Evolutionary conservation across 2,113 vertebrate genomes (phyloP).

Genomic region (Parus major): DNA sequence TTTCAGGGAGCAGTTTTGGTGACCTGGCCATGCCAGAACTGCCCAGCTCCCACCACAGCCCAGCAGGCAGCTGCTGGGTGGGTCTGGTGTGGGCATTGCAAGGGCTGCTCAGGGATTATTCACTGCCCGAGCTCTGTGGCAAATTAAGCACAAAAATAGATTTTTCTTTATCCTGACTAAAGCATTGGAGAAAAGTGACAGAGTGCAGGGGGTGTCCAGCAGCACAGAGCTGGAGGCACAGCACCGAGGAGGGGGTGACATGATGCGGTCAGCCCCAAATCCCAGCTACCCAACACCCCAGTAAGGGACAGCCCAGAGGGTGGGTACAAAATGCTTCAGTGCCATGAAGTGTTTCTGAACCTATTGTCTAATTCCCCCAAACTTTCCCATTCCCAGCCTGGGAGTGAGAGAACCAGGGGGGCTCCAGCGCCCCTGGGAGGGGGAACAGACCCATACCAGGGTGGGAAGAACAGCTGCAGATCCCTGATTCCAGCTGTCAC

Average conservation of each 20-base stretch:
- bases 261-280: background rate
- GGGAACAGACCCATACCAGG: rapidly evolving
- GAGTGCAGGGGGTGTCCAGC: background rate
- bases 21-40: rapidly evolving
- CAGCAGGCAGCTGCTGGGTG: rapidly evolving
- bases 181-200: rapidly evolving
- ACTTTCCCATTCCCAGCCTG: background rate
- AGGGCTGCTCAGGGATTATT: background rate
- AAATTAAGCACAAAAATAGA: background rate
- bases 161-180: background rate
- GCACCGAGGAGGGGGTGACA: rapidly evolving
- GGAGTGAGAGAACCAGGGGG: background rate
- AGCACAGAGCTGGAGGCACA: background rate
- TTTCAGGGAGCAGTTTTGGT: rapidly evolving
- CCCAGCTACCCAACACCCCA: rapidly evolving
- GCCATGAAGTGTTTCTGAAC: background rate
- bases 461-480: background rate
- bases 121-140: rapidly evolving
- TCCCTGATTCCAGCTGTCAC: background rate
- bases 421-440: background rate
- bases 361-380: rapidly evolving
- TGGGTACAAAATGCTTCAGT: rapidly evolving
- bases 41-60: rapidly evolving
- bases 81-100: background rate
- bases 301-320: rapidly evolving